Base-by-base conservation (phyloP, 2,888 invertebrate species). In the Gymnoscelis rufifasciata region DNA sequence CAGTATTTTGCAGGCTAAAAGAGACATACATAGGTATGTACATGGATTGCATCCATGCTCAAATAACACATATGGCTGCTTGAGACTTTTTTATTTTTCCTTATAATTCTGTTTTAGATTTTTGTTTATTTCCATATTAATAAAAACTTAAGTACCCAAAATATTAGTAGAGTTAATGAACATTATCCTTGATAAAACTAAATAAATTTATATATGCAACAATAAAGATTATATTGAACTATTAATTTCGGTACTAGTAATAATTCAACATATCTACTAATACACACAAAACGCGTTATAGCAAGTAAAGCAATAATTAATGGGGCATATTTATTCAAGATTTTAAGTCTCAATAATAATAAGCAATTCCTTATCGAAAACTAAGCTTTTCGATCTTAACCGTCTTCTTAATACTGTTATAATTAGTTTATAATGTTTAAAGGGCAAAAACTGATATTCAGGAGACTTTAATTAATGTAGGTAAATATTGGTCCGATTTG, bases 401-500 rank as follows among this genome's bases (percentile, higher is more conserved):
- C 19, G 3, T 19, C 19, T 19, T 19, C 19, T 19, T 19, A 19
- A 5, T 19, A 19, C 5, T 19, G 19, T 19, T 19, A 19, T 19
- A 19, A 3, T 19, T 19, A 19, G 3, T 19, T 3, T 19, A 19
- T 19, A 19, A 19, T 19, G 19, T 19, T n/a, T n/a, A n/a, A n/a
- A n/a, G n/a, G n/a, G n/a, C n/a, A n/a, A n/a, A n/a, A n/a, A n/a
- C n/a, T n/a, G n/a, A n/a, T n/a, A n/a, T n/a, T n/a, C n/a, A n/a
- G n/a, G n/a, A n/a, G n/a, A n/a, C n/a, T n/a, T n/a, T n/a, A n/a
- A n/a, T n/a, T n/a, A n/a, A n/a, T n/a, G n/a, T n/a, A n/a, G n/a
- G 8, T 19, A 10, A 7, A 46, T 46, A 49, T 54, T 57, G 57
- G 57, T 54, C 57, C 52, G 40, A 52, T 38, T 44, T 28, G 27